These are phyloP conservation scores for Pterostichus niger DNA, from an alignment of 2,888 invertebrate species.

Conservation along the genomic window DNA sequence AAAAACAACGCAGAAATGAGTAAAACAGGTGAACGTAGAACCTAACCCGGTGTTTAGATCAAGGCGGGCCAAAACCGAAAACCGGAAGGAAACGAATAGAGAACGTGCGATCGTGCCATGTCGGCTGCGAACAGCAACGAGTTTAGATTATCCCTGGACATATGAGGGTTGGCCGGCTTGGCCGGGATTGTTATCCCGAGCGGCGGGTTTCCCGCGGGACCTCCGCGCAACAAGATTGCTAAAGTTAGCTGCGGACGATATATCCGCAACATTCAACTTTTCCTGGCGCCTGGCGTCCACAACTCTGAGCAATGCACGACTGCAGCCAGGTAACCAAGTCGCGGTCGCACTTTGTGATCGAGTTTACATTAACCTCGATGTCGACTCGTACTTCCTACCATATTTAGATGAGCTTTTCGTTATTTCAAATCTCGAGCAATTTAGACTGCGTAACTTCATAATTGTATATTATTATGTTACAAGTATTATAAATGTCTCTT, in stretches of 20 bases:
- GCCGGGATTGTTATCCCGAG: conserved; percentile 72
- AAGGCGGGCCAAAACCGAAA: background rate
- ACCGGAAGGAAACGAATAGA: conserved; percentile 68
- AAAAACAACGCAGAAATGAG: background rate
- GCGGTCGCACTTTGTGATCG: conserved; percentile 3
- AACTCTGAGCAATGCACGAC: background rate
- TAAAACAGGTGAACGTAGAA: conserved; percentile 34
- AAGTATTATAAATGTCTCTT: too few species aligned
- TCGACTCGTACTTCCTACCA: too few species aligned
- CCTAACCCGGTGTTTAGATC: conserved; percentile 66
- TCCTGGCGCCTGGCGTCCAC: conserved; percentile 69
- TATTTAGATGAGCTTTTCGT: too few species aligned
- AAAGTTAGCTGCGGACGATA: conserved; percentile 70
- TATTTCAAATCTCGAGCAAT: too few species aligned
- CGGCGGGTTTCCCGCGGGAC: conserved; percentile 71
- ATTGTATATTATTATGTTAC: too few species aligned
- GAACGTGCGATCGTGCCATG: conserved; percentile 71
- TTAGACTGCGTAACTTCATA: too few species aligned
- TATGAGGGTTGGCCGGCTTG: conserved; percentile 70
- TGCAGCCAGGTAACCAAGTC: conserved; percentile 48
- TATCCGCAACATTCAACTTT: conserved; percentile 70
- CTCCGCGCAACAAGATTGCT: conserved; percentile 70
- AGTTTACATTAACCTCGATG: background rate
- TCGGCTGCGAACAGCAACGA: conserved; percentile 23
- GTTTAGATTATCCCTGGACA: conserved; percentile 73